Evolutionary conservation across 2,888 invertebrate species (phyloP), one percentile per base, ranked within the genome.

Genomic region (Stenurella melanura): DNA sequence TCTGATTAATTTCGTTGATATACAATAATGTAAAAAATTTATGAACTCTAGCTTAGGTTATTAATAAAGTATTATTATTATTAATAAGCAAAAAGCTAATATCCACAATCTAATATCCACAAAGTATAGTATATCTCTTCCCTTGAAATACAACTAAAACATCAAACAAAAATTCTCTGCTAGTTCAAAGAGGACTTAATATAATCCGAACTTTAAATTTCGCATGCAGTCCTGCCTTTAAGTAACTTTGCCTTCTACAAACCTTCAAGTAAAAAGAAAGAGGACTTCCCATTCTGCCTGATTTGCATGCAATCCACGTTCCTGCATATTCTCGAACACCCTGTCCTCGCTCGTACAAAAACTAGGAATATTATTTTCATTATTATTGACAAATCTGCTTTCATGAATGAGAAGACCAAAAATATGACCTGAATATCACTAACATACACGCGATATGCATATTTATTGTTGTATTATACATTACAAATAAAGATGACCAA

Each of bases 261-360:
- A 18, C 42, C 18, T 19, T 15, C 38, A 50, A 50, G 5, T 6
- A 38, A 64, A 64, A 19, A 19, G 64, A 42, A 64, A 19, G 19
- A 38, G 19, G 4, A 42, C 42, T 61, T 61, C 42, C n/a, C 38
- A 21, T 64, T 15, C 30, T 11, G 11, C 64, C 19, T 42, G 15
- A 64, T 64, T 11, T 64, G 64, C 21, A 64, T 64, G 64, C 64
- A 64, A 30, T 21, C 19, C 38, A 64, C 42, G 64, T 11, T 19
- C 42, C 21, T 64, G 64, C 64, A 64, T 64, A 64, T 64, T 64
- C 38, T 64, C 12, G 42, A 21, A 11, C 17, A n/a, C 6, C 4
- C 38, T 38, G 12, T 19, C 15, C n/a, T n/a, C 50, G 50, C 5
- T 7, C n/a, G 50, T 50, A 50, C 6, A 15, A 21, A 42, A 42